Conservation (phyloP, 2,797 vertebrate genomes). For the Pangasius sanitwongsei region DNA sequence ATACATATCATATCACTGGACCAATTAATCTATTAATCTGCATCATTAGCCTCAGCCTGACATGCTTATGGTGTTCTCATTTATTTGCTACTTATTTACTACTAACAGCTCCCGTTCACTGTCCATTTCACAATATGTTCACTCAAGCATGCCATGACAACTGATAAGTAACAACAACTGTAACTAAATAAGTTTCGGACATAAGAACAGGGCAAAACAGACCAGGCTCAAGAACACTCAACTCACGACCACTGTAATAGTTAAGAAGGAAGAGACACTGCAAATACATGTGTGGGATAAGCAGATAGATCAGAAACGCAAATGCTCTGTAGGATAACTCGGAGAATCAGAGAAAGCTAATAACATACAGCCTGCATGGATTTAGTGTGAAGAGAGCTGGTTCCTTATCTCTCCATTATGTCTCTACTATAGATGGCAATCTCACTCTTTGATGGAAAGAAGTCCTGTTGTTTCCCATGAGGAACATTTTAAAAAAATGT, state of each 20-base stretch:
- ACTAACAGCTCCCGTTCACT: not conserved
- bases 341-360: not conserved
- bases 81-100: not conserved
- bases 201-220: not conserved
- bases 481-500: not conserved
- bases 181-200: not conserved
- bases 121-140: not conserved
- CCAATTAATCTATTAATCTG: not conserved
- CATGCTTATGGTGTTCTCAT: no score
- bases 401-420: not conserved
- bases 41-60: not conserved
- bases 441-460: slow-evolving; percentile 63
- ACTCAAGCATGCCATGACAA: not conserved
- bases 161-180: not conserved
- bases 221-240: not conserved
- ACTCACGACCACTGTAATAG: not conserved
- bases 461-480: not conserved
- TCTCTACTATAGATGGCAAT: slow-evolving; percentile 78
- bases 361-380: not conserved
- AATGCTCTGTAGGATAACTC: not conserved
- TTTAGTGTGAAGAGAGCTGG: not conserved
- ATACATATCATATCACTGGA: not conserved
- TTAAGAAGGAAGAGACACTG: not conserved
- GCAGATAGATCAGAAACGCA: not conserved
- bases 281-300: not conserved